These are phyloP conservation scores for Callocephalon fimbriatum DNA, from an alignment of 2,113 vertebrate species.

Conservation along the genomic window DNA sequence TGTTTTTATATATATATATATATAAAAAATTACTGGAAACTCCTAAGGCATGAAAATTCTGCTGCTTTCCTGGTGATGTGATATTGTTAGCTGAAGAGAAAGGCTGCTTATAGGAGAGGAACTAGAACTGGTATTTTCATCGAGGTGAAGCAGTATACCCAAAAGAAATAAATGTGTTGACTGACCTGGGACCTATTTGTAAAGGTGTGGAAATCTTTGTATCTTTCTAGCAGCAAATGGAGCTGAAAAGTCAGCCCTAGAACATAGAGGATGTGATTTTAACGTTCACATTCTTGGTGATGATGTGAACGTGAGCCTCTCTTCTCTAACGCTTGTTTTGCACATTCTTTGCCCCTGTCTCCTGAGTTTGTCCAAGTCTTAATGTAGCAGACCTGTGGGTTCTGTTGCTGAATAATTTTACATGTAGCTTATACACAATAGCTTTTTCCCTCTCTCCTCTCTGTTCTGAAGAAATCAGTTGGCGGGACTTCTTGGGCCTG, in stretches of 20 bases:
- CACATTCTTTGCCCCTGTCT: neutral
- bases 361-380: neutral
- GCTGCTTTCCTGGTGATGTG: neutral
- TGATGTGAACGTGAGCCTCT: neutral
- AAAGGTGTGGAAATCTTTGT: neutral
- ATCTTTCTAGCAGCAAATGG: neutral
- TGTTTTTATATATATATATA: neutral
- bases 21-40: neutral
- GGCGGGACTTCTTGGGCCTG: neutral
- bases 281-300: neutral
- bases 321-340: neutral
- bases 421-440: rapidly evolving
- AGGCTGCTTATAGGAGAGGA: neutral
- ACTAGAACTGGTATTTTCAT: neutral
- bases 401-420: neutral
- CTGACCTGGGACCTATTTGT: neutral
- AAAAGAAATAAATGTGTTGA: neutral
- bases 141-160: neutral
- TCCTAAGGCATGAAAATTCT: neutral
- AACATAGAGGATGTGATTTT: neutral
- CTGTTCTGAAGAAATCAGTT: neutral
- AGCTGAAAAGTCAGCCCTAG: neutral
- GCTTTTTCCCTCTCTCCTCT: neutral
- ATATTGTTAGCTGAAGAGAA: neutral
- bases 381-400: neutral